Conservation (phyloP, 2,113 vertebrate species). For the Prunella fulvescens region DNA sequence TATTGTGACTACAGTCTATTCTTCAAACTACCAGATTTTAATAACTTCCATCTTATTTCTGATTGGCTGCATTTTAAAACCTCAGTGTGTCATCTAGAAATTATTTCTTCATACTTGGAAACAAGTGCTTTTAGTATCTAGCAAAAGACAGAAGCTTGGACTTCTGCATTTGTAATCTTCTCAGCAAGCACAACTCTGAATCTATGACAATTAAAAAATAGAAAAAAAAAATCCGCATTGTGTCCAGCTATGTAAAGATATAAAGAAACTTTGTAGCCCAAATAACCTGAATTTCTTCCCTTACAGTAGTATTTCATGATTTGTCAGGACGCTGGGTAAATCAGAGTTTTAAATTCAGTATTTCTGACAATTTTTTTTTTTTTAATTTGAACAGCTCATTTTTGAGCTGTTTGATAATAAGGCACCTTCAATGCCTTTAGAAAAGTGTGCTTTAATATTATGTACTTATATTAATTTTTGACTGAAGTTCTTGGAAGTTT, state of each 20-base stretch:
- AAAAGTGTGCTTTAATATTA: too few relatives aligned
- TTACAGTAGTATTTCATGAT: too few relatives aligned
- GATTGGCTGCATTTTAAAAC: neutral
- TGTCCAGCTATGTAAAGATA: neutral
- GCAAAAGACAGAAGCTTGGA: neutral
- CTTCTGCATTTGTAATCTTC: neutral
- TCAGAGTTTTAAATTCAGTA: too few relatives aligned
- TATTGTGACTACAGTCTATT: neutral
- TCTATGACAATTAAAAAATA: neutral
- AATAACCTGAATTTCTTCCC: too few relatives aligned
- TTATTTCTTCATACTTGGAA: neutral
- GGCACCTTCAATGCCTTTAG: too few relatives aligned
- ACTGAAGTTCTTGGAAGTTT: too few relatives aligned
- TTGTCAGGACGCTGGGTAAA: too few relatives aligned
- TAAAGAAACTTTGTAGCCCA: too few relatives aligned
- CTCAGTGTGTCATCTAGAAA: neutral
- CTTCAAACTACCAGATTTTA: neutral
- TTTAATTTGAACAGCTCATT: too few relatives aligned
- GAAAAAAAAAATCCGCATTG: neutral
- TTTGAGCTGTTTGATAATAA: too few relatives aligned
- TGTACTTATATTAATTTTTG: too few relatives aligned
- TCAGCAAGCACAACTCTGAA: neutral
- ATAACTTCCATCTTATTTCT: neutral
- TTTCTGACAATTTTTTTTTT: too few relatives aligned
- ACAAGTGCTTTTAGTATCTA: neutral